These are phyloP conservation scores for Anoplopoma fimbria DNA, from an alignment of 2,113 vertebrate species.

Conservation along the genomic window DNA sequence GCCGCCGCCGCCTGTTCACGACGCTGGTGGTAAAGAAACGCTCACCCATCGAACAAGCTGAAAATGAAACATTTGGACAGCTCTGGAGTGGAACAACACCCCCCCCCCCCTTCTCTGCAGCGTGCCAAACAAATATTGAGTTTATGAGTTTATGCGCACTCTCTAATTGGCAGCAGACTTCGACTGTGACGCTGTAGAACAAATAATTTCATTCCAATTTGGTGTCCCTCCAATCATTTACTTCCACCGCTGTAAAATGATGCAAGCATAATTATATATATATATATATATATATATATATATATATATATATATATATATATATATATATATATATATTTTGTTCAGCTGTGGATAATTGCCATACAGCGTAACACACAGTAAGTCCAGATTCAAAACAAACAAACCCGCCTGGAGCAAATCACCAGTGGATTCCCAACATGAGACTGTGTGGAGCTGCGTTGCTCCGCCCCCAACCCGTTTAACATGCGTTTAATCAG, in stretches of 20 bases:
- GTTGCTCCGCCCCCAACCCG: slow-evolving; percentile 11
- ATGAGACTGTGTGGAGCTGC: background rate
- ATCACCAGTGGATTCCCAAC: slow-evolving; percentile 1
- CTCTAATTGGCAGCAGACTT: slow-evolving; percentile 72
- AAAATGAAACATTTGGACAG: slow-evolving; percentile 62
- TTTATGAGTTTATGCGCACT: slow-evolving; percentile 73
- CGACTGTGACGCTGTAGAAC: slow-evolving; percentile 53
- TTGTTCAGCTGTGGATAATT: slow-evolving; percentile 37
- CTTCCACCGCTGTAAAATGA: slow-evolving; percentile 44
- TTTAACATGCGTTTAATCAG: slow-evolving; percentile 71
- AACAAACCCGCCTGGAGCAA: background rate
- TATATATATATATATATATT: no score
- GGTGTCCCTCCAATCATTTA: slow-evolving; percentile 55
- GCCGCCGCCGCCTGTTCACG: no score
- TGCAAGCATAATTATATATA: slow-evolving; percentile 24
- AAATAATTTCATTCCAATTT: slow-evolving; percentile 66
- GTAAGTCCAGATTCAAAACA: background rate
- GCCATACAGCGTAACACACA: background rate
- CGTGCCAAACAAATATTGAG: slow-evolving; percentile 60
- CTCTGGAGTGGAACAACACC: slow-evolving; percentile 35
- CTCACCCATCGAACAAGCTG: slow-evolving; percentile 49
- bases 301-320: no score
- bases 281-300: no score
- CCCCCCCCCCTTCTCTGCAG: background rate
- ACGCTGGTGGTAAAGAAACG: slow-evolving; percentile 27